Base-by-base conservation (phyloP, 1,140 invertebrate genomes). In the Meteorus sp. region DNA sequence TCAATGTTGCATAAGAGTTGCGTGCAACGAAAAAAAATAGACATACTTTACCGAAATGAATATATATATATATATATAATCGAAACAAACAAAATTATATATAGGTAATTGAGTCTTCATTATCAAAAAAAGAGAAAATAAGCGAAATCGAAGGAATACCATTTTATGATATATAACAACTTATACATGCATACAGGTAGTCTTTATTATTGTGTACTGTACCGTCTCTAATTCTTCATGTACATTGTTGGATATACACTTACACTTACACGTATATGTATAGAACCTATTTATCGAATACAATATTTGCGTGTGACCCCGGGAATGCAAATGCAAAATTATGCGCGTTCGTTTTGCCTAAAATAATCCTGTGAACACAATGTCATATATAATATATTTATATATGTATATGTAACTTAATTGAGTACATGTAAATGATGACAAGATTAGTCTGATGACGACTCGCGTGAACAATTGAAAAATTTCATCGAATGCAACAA, bases 191-290 rank as follows among this genome's bases (percentile, higher is more conserved):
- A 65, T 71, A 72, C 67, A 76, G 69, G 70, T 78, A 76, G 69
- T 81, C 82, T 81, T 79, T 80, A 82, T 76, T 76, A 78, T 76
- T 80, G 77, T 83, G 79, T 84, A 84, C 76, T 79, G 80, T 84
- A 84, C 74, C 80, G 77, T 83, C 78, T 80, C 78, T 81, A 78
- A 83, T 73, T 74, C 69, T 76, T 72, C 71, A 74, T 77, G 73
- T 77, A 74, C 68, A 76, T 76, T 74, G 67, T 75, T 72, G 71
- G 73, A 70, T 72, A 74, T 70, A 74, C 69, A 69, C 72, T 68
- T 69, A 76, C 69, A 73, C 71, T 69, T 68, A 67, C 72, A 71
- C 67, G 66, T 71, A 72, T 74, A 70, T 76, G 69, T 72, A 73
- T 72, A 73, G 72, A 74, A 73, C 67, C 68, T 68, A 71, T 68